A percentile compares a stretch with the other conserved stretches of the same genome.
Conservation (phyloP, 53 echinoderm and acorn worm species). For the Stichopus horrens region DNA sequence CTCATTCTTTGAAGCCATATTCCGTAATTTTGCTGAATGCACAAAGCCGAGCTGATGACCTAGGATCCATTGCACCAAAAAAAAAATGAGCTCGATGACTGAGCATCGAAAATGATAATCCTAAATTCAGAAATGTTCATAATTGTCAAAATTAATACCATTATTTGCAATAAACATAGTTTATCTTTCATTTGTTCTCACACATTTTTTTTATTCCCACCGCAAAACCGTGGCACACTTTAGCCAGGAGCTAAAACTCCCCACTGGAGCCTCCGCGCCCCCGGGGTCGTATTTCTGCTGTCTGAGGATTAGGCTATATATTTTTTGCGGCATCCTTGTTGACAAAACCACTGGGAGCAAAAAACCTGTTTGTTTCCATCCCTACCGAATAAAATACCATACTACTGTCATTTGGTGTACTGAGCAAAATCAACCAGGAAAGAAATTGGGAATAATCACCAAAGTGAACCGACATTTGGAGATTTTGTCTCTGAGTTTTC, state of each 20-base stretch:
- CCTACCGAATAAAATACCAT: no score
- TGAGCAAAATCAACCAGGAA: no score
- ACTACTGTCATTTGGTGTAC: no score
- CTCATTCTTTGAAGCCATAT: no score
- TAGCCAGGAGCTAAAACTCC: neutral
- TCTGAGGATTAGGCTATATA: neutral
- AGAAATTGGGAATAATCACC: no score
- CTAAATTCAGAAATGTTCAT: neutral
- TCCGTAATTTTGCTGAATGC: no score
- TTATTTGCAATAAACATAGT: neutral
- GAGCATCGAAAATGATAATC: no score
- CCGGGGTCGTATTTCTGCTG: neutral
- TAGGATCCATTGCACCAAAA: no score
- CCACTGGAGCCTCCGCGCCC: conserved; percentile 24
- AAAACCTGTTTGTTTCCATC: neutral
- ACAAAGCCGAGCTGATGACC: no score
- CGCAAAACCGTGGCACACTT: neutral
- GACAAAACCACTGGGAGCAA: neutral
- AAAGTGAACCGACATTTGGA: no score
- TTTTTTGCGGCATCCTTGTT: neutral
- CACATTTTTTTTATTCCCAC: neutral
- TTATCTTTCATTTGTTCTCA: neutral
- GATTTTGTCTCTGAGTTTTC: no score
- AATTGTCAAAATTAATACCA: neutral
- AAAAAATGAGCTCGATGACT: no score